Conservation (phyloP, 2,888 invertebrate genomes). For the Drosophila mulleri region DNA sequence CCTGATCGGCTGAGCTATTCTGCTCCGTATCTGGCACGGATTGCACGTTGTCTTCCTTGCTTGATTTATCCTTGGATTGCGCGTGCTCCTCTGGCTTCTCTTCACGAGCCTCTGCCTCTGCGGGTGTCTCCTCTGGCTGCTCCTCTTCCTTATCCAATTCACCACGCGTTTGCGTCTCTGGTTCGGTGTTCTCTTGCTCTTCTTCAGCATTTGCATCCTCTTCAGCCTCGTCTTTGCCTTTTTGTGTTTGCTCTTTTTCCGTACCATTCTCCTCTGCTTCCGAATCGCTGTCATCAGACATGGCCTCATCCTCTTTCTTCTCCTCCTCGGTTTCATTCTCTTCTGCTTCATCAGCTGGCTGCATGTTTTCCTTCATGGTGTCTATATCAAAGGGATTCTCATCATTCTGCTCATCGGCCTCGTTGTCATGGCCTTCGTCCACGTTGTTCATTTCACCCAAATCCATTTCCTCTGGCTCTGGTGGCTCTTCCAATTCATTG, state of each 20-base stretch:
- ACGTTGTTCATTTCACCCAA: conserved; percentile 94
- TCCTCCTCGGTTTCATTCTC: conserved; percentile 85
- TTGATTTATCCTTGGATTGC: conserved; percentile 83
- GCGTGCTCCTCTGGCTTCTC: conserved; percentile 83
- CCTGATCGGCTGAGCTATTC: conserved; percentile 83
- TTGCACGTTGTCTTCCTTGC: conserved; percentile 84
- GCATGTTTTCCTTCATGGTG: conserved; percentile 88
- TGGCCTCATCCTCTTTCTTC: conserved; percentile 86
- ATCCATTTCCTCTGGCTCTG: conserved; percentile 94
- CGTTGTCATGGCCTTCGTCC: conserved; percentile 89
- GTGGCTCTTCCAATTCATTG: conserved; percentile 90
- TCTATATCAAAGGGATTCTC: conserved; percentile 95
- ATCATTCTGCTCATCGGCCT: conserved; percentile 86
- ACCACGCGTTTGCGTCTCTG: conserved; percentile 86
- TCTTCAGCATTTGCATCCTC: conserved; percentile 86
- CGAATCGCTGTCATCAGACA: conserved; percentile 86
- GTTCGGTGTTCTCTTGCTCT: conserved; percentile 82
- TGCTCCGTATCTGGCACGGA: conserved; percentile 82
- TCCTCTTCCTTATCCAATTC: conserved; percentile 71
- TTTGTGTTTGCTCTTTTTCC: conserved; percentile 67
- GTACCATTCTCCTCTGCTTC: conserved; percentile 83
- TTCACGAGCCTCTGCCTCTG: conserved; percentile 85
- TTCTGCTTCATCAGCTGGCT: conserved; percentile 81
- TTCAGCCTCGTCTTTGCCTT: conserved; percentile 83
- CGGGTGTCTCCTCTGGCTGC: conserved; percentile 87